Evolutionary conservation across 1,140 invertebrate species (phyloP), one percentile per base, ranked within the genome.

Genomic region (Acromyrmex charruanus): DNA sequence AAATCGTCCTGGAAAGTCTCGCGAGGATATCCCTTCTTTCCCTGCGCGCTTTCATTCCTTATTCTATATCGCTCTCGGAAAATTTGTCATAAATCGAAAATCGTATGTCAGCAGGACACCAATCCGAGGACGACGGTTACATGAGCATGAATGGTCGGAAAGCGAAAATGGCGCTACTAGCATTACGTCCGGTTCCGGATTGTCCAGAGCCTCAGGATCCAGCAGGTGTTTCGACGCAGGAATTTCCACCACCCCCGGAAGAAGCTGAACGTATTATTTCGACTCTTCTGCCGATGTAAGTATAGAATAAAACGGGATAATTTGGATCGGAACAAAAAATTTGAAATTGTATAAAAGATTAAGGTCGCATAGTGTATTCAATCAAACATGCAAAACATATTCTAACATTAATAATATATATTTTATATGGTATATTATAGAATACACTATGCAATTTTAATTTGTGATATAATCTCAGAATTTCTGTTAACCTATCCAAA

Each of bases 81-180:
- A 39, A 65, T 53, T 79, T n/a, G 28, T 7, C 44, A 77, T 72
- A 44, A 10, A 82, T 35, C 61, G 79, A 1, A 7, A 10, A 44
- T 31, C 12, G 18, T 63, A 16, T 84, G 71, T 21, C 55, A 10
- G 39, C 77, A 95, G 97, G 97, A 87, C 97, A 98, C 94, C 97
- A 98, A 93, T 98, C 97, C 58, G 97, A 98, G 94, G 97, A 98
- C 96, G 97, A 98, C 96, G 97, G 97, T 94, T 98, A 98, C 95
- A 98, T 98, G 97, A 98, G 97, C 95, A 98, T 98, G 96, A 98
- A 98, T 96, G 97, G 97, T 88, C 96, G 97, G 94, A 96, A 97
- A 95, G 96, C 97, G 84, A 97, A 97, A 93, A 97, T 97, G 95
- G 96, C 96, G 92, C 94, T 97, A 93, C 95, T 95, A 91, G 94